Base-by-base conservation (phyloP, 1,140 invertebrate species). In the Leptinotarsa lineolata region DNA sequence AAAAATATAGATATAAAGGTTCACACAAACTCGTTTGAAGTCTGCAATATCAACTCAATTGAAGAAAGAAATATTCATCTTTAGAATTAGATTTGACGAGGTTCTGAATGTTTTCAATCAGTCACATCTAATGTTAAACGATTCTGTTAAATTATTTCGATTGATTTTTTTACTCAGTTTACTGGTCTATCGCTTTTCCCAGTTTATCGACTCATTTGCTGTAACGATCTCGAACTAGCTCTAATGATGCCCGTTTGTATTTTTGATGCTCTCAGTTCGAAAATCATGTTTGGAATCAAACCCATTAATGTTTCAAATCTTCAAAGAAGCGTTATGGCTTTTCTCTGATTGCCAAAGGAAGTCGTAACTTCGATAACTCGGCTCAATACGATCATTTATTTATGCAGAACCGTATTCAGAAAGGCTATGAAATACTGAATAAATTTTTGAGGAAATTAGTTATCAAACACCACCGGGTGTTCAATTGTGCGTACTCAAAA, bases 331-430 rank as follows among this genome's bases (percentile, higher is more conserved):
- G 48, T 30, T 30, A 30, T 30, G 11, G 48, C 48, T 54, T n/a
- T 54, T 54, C n/a, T n/a, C 15, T 54, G 48, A 54, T 54, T n/a
- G 48, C 13, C 48, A 54, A 54, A n/a, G 48, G 48, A 54, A 54
- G 48, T 54, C 12, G 48, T 54, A 54, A 54, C 15, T 54, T 54
- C 15, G 3, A n/a, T 4, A n/a, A 13, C 4, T 54, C 48, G 48
- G 48, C 11, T 54, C 48, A 6, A 54, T 54, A 4, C n/a, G 48
- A 16, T n/a, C 48, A n/a, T 54, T 54, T 54, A 16, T 15, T 54
- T 54, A n/a, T n/a, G 12, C 48, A 54, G 48, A n/a, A 54, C 15
- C 15, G 48, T 54, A 54, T 54, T 54, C 48, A 54, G 8, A 30
- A 30, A 54, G 48, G 48, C 2, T n/a, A n/a, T 12, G 15, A 30